A percentile compares a stretch with the other conserved stretches of the same genome.
phyloP scores from a whole-genome alignment of 2,888 invertebrate genomes.

The Pachydiplax longipennis region DNA sequence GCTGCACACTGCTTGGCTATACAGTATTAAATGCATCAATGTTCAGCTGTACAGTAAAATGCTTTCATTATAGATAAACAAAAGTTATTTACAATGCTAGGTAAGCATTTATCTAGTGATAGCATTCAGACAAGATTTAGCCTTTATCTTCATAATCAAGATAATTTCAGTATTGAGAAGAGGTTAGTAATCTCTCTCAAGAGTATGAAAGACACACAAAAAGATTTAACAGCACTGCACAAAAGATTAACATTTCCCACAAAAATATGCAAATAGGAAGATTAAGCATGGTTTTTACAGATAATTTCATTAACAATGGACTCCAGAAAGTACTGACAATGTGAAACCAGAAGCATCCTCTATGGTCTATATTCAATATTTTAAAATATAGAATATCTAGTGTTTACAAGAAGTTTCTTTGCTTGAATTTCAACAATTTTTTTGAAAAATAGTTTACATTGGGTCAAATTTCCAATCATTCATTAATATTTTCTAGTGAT shows the following conservation, averaged over 20 bases:
- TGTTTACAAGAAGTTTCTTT: not conserved
- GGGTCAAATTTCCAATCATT: not conserved
- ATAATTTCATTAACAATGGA: not conserved
- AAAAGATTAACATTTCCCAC: not conserved
- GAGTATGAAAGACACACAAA: not conserved
- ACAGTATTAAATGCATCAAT: constrained; percentile 43
- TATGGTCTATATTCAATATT: not conserved
- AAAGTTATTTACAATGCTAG: constrained; percentile 39
- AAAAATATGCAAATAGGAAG: not conserved
- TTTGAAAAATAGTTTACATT: not conserved
- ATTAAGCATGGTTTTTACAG: not conserved
- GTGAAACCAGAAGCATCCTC: not conserved
- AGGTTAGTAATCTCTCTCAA: not conserved
- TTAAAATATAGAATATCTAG: not conserved
- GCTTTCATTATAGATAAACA: not conserved
- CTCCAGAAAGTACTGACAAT: not conserved
- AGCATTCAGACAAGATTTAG: constrained; percentile 32
- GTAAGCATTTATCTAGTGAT: constrained; percentile 20
- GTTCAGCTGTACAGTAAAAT: constrained; percentile 41
- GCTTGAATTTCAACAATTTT: not conserved
- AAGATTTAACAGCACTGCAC: not conserved
- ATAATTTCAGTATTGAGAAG: not conserved
- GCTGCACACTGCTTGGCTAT: constrained; percentile 40
- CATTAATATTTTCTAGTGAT: not conserved
- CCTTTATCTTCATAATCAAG: not conserved